Conservation (phyloP, 2,888 invertebrate species). For the Orthosia incerta region DNA sequence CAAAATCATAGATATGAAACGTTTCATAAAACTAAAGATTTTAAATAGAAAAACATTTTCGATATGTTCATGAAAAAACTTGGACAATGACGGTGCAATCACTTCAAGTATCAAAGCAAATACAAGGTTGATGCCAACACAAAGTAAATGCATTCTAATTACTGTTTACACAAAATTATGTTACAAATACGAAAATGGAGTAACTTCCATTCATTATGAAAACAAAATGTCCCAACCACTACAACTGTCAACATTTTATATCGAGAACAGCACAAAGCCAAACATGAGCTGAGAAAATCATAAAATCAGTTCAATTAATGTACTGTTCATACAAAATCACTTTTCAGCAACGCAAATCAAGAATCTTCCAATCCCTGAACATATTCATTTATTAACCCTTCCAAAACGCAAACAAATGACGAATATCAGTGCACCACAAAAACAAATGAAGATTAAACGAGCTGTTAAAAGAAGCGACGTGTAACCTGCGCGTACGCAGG, state of each 20-base stretch:
- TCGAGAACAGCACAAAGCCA: neutral
- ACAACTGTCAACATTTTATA: neutral
- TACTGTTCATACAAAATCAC: neutral
- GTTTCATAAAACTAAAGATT: too few relatives aligned
- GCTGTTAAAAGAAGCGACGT: constrained; percentile 67
- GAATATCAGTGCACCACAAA: constrained; percentile 48
- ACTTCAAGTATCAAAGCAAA: neutral
- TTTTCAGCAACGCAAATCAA: neutral
- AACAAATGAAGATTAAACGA: constrained; percentile 68
- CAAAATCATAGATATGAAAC: too few relatives aligned
- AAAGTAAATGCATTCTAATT: neutral
- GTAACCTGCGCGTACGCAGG: constrained; percentile 72
- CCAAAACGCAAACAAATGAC: constrained; percentile 46
- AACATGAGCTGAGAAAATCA: neutral
- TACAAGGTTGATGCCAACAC: neutral
- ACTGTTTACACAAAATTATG: constrained; percentile 6
- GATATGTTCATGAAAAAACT: neutral
- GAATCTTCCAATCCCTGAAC: neutral
- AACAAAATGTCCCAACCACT: neutral
- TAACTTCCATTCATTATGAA: neutral
- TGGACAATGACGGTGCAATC: too few relatives aligned
- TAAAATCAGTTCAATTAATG: neutral
- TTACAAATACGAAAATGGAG: neutral
- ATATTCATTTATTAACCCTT: constrained; percentile 31
- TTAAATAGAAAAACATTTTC: too few relatives aligned